Percentiles rank a stretch among this genome's conserved stretches.
phyloP scores from a whole-genome alignment of 2,797 vertebrate genomes.

The Triplophysa bombifrons region DNA sequence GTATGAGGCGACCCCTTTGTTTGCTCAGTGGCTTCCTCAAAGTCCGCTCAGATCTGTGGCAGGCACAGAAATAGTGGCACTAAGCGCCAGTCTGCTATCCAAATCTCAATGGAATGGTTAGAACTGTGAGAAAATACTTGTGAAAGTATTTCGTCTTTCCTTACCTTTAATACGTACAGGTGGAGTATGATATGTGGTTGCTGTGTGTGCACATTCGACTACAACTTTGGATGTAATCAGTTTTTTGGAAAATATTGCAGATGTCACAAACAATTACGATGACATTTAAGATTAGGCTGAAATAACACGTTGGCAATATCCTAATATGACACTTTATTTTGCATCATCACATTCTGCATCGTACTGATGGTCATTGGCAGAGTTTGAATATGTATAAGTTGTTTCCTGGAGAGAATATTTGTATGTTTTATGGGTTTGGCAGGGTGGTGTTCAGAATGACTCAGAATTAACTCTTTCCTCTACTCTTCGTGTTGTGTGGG shows the following conservation, averaged over 20 bases:
- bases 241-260: background rate
- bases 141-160: background rate
- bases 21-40: conserved; percentile 21
- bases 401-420: conserved; percentile 21
- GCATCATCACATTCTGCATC: background rate
- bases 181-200: background rate
- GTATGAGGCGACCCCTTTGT: conserved; percentile 8
- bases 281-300: background rate
- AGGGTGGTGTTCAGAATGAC: conserved; percentile 45
- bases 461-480: conserved; percentile 44
- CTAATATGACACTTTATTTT: background rate
- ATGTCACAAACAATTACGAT: background rate
- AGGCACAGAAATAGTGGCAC: conserved; percentile 1
- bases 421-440: conserved; percentile 50
- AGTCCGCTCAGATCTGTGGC: conserved; percentile 14
- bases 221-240: background rate
- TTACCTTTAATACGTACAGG: background rate
- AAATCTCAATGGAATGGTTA: background rate
- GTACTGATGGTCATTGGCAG: background rate
- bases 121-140: conserved; percentile 12
- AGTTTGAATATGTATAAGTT: background rate
- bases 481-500: conserved; percentile 40
- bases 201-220: background rate
- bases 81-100: background rate
- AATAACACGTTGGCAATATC: background rate